Evolutionary conservation across 2,888 invertebrate species (phyloP).

Genomic region (Andrena minutula): DNA sequence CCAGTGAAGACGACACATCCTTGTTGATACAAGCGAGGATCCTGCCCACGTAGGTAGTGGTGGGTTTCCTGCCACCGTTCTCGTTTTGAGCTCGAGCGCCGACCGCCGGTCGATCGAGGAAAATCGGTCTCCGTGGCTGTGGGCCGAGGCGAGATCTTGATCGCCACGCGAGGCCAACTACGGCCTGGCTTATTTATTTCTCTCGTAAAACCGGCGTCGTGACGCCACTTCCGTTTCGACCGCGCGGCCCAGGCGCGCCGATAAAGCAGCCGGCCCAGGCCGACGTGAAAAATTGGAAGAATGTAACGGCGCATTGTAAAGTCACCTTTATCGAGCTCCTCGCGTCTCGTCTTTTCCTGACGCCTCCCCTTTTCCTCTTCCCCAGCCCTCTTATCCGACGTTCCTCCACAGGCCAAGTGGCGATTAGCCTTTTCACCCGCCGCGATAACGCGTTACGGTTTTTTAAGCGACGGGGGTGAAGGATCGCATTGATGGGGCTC

Average conservation of each 20-base stretch:
- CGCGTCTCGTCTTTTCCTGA: constrained; percentile 29
- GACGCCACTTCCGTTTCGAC: constrained; percentile 56
- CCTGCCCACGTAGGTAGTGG: too few relatives aligned
- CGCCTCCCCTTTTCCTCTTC: background rate
- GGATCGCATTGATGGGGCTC: background rate
- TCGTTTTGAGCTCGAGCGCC: constrained; percentile 44
- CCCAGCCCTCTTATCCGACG: background rate
- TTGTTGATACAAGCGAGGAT: too few relatives aligned
- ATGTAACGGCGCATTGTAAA: constrained; percentile 62
- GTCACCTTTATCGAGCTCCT: constrained; percentile 51
- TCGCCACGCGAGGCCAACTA: constrained; percentile 59
- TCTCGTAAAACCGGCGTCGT: constrained; percentile 58
- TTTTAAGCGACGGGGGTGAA: constrained; percentile 31
- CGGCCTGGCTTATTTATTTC: constrained; percentile 63
- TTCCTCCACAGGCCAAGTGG: background rate
- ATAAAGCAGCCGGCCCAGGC: constrained; percentile 55
- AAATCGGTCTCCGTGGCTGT: constrained; percentile 60
- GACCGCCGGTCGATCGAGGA: constrained; percentile 50
- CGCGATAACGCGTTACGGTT: constrained; percentile 56
- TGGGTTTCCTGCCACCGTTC: background rate
- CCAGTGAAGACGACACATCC: too few relatives aligned
- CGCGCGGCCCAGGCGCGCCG: constrained; percentile 36
- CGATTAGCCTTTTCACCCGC: constrained; percentile 53
- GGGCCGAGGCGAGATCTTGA: constrained; percentile 53
- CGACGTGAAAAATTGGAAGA: constrained; percentile 65